Base-by-base conservation (phyloP, 2,113 vertebrate species). In the Catharus minimus region DNA sequence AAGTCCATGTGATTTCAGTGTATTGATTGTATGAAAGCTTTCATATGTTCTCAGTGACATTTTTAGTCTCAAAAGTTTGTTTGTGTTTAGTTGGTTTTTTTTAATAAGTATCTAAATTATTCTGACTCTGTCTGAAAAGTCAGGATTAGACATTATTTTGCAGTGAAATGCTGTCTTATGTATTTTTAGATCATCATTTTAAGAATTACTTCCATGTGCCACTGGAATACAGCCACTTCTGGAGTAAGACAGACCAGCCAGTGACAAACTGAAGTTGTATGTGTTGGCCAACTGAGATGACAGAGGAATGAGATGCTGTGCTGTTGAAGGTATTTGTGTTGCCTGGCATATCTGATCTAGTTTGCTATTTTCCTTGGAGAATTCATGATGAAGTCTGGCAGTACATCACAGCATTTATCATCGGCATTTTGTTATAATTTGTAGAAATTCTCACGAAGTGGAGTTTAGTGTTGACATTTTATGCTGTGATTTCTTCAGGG, bases 381-480 rank as follows among this genome's bases (percentile, higher is more conserved):
- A 78, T 88, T 94, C 58, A 10, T 62, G 11, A 86, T 79, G 74
- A 92, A 86, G 89, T 76, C 74, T 95, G 93, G 88, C 90, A 84
- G 83, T 72, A 78, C 55, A 82, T 89, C 84, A 82, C 39, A 72
- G 77, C 68, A 68, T 91, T 92, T 91, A 91, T 90, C 83, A 86
- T 58, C 64, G 62, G 33, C 66, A 60, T 82, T 94, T 93, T 94
- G 69, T 91, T 92, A 50, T 78, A 94, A 90, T 95, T 82, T 82
- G 81, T 58, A 82, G 67, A 85, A 82, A 88, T 88, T 94, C 62
- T 93, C 50, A 90, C 74, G 28, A 92, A 92, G 69, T 76, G 39
- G 74, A 86, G 69, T 87, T 95, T 41, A 75, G 33, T 33, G 47
- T 76, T 94, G 88, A 85, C 55, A 79, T 84, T 84, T 95, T 56